A percentile compares a stretch with the other conserved stretches of the same genome.
Conservation (phyloP, 2,888 invertebrate genomes). For the Ennomos erosarius region DNA sequence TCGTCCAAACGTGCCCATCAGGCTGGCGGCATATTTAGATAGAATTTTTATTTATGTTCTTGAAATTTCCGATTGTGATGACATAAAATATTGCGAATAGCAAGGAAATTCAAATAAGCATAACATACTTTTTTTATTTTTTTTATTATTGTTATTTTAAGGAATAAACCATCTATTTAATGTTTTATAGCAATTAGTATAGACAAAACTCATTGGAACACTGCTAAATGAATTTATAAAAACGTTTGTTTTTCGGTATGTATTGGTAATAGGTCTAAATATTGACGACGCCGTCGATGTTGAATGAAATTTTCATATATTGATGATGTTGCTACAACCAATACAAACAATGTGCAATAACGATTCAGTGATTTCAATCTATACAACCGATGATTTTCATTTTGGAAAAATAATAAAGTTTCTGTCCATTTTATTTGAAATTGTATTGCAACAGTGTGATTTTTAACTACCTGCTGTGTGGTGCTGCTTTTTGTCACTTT, state of each 20-base stretch:
- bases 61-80: too few species aligned
- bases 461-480: neutral
- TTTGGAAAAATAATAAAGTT: slow-evolving; percentile 38
- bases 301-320: slow-evolving; percentile 78
- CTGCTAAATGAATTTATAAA: slow-evolving; percentile 57
- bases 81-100: too few species aligned
- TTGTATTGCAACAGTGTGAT: slow-evolving; percentile 3
- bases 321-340: slow-evolving; percentile 74
- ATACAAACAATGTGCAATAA: slow-evolving; percentile 67
- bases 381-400: slow-evolving; percentile 58
- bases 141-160: neutral
- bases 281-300: slow-evolving; percentile 64
- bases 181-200: slow-evolving; percentile 19
- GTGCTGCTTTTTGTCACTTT: too few species aligned
- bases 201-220: slow-evolving; percentile 14
- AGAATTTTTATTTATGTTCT: too few species aligned
- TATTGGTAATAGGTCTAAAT: slow-evolving; percentile 63
- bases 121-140: too few species aligned
- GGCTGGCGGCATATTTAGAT: too few species aligned
- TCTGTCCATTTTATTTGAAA: slow-evolving; percentile 20
- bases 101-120: too few species aligned
- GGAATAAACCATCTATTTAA: slow-evolving; percentile 17
- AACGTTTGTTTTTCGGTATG: slow-evolving; percentile 65
- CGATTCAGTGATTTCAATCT: slow-evolving; percentile 70
- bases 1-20: too few species aligned